Evolutionary conservation across 2,888 invertebrate species (phyloP).

Genomic region (Napeogenes inachia): DNA sequence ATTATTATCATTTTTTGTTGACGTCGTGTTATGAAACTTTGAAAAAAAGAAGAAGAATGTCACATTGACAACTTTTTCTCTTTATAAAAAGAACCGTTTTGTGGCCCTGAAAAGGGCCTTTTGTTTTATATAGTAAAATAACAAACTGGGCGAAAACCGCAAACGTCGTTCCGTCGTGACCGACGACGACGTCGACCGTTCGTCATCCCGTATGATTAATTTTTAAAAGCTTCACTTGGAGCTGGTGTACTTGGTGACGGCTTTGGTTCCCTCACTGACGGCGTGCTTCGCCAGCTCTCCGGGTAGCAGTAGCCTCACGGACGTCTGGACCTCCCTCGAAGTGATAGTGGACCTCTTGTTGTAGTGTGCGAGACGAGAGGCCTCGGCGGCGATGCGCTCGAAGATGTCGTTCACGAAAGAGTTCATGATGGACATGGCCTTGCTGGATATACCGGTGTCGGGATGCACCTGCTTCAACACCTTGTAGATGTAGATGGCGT

Average conservation of each 20-base stretch:
- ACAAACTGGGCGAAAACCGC: too few species aligned
- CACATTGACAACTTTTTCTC: too few species aligned
- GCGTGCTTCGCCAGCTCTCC: constrained; percentile 85
- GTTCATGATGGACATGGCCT: constrained; percentile 84
- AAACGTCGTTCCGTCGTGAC: too few species aligned
- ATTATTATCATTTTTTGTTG: too few species aligned
- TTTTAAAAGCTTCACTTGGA: constrained; percentile 42
- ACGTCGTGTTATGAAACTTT: too few species aligned
- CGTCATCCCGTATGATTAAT: background rate
- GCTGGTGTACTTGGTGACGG: constrained; percentile 78
- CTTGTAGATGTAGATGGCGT: constrained; percentile 80
- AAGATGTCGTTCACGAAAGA: constrained; percentile 85
- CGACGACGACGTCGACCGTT: too few species aligned
- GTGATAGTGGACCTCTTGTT: constrained; percentile 82
- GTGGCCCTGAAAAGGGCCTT: too few species aligned
- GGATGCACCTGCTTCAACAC: constrained; percentile 82
- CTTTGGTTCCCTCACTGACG: constrained; percentile 81
- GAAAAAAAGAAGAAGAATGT: too few species aligned
- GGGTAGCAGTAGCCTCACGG: constrained; percentile 80
- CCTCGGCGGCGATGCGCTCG: constrained; percentile 81
- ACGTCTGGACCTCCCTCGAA: constrained; percentile 82
- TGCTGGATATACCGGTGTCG: constrained; percentile 70
- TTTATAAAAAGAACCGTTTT: too few species aligned
- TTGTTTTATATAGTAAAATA: too few species aligned
- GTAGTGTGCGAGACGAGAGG: constrained; percentile 80